Evolutionary conservation across 2,113 vertebrate genomes (phyloP).

Genomic region (Lepidothrix coronata): DNA sequence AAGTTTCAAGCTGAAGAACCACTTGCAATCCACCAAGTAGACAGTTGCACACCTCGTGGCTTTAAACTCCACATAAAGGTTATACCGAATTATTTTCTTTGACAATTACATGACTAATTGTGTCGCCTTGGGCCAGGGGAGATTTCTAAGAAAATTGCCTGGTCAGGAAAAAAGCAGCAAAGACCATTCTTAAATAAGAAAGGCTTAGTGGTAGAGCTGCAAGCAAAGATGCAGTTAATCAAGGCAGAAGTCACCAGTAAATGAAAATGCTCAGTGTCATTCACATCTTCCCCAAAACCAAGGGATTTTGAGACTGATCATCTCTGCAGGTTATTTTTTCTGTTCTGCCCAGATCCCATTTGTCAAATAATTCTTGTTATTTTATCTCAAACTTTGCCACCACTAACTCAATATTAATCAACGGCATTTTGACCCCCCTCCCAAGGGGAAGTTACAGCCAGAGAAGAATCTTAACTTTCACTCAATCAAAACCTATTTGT

Average conservation of each 20-base stretch:
- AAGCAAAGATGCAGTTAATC: neutral
- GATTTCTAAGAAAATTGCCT: neutral
- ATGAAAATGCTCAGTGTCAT: neutral
- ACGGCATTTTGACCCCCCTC: neutral
- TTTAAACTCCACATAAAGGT: neutral
- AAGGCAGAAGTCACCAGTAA: neutral
- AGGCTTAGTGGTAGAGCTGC: neutral
- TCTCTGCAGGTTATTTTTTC: neutral
- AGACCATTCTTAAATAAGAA: neutral
- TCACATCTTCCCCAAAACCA: neutral
- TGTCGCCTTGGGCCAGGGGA: neutral
- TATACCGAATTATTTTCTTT: neutral
- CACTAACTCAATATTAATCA: neutral
- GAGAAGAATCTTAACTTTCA: neutral
- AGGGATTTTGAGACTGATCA: neutral
- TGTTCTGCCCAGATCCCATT: neutral
- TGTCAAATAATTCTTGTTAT: neutral
- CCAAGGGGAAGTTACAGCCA: neutral
- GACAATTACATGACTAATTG: neutral
- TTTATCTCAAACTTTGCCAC: neutral
- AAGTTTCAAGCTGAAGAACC: neutral
- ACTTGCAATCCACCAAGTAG: neutral
- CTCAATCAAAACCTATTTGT: neutral
- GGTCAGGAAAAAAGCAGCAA: neutral
- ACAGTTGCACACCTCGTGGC: neutral